Evolutionary conservation across 2,113 vertebrate genomes (phyloP), one percentile per base, ranked within the genome.

Genomic region (Lamprologus tigripictilis): DNA sequence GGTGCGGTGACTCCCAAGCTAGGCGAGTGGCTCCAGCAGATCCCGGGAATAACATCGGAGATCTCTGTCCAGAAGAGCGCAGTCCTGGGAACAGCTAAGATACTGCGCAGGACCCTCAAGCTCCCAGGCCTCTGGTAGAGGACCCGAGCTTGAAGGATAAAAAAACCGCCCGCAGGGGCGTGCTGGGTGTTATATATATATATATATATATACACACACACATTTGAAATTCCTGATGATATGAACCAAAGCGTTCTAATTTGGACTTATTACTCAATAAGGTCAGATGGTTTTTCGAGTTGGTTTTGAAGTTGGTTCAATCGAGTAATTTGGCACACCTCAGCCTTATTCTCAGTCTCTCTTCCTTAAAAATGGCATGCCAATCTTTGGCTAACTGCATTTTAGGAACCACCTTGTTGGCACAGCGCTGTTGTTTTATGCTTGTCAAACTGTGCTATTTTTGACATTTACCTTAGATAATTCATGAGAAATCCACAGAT

Each of bases 171-270:
- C n/a, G n/a, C n/a, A n/a, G n/a, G n/a, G n/a, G n/a, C n/a, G n/a
- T n/a, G n/a, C n/a, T n/a, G n/a, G n/a, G n/a, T n/a, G n/a, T n/a
- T n/a, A n/a, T n/a, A n/a, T n/a, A n/a, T n/a, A n/a, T 0, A 17
- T 0, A 47, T 1, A 45, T 0, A 42, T 0, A n/a, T 3, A n/a
- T 1, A n/a, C 0, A 53, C 0, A 53, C 7, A 13, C 11, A 57
- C 54, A 57, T 57, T 57, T 57, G 55, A 58, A 31, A 58, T 61
- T 17, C 57, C 8, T 4, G 5, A 31, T 61, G 57, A 17, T 61
- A 61, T 6, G 0, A 61, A 61, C 8, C 26, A 17, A 10, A 10
- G 2, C 2, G 2, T 31, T 63, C 28, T 19, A 33, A 63, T 63
- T 33, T 63, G 58, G 9, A 35, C 0, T 11, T 11, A 3, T 35